These are phyloP conservation scores for Ascidia mentula DNA, from an alignment of 23 tunicate species.

Conservation along the genomic window DNA sequence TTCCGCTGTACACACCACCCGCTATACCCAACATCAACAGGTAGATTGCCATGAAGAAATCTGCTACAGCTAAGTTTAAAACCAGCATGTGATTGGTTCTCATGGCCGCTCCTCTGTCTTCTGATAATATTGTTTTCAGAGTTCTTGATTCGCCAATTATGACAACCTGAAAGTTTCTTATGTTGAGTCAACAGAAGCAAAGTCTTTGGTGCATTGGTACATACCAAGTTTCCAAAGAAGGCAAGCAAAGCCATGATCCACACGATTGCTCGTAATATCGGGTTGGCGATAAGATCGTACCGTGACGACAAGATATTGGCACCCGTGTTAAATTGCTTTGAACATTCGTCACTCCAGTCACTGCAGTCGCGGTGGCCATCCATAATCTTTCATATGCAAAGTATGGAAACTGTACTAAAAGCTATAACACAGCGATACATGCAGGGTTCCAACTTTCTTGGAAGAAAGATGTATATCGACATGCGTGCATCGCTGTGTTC, in stretches of 20 bases:
- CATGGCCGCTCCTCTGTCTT: background rate
- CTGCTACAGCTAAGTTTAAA: slow-evolving; percentile 50
- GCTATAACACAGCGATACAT: too few relatives aligned
- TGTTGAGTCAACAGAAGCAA: too few relatives aligned
- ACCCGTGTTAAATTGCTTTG: background rate
- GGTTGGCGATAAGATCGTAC: slow-evolving; percentile 31
- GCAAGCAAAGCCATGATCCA: slow-evolving; percentile 56
- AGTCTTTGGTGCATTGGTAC: too few relatives aligned
- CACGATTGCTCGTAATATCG: slow-evolving; percentile 23
- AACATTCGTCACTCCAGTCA: slow-evolving; percentile 76
- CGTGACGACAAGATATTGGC: background rate
- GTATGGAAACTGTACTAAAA: too few relatives aligned
- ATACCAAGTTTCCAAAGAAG: slow-evolving; percentile 35
- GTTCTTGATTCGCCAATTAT: background rate
- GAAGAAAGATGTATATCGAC: too few relatives aligned
- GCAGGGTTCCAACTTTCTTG: too few relatives aligned
- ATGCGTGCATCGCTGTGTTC: too few relatives aligned
- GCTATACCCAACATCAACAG: slow-evolving; percentile 37
- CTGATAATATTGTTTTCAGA: background rate
- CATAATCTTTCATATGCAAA: too few relatives aligned
- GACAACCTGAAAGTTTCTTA: background rate
- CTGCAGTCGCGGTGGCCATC: slow-evolving; percentile 37
- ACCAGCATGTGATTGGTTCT: slow-evolving; percentile 35
- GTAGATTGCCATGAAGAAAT: slow-evolving; percentile 57
- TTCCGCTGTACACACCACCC: slow-evolving; percentile 27